Evolutionary conservation across 2,113 vertebrate genomes (phyloP).

Genomic region (Tapirus terrestris): DNA sequence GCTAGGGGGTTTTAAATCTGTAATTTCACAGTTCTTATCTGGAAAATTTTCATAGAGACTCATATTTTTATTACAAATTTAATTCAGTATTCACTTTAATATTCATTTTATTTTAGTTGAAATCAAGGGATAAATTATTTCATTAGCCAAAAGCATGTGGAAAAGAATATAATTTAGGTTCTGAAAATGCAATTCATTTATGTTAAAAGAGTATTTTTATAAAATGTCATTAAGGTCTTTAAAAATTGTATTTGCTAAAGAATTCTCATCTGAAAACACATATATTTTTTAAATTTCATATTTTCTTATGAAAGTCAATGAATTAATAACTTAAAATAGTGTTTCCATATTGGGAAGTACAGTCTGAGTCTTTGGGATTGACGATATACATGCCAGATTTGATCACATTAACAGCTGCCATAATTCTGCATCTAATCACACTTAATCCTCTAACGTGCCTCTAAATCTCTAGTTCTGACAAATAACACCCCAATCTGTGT

Average conservation of each 20-base stretch:
- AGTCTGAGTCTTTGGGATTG: background rate
- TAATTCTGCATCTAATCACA: background rate
- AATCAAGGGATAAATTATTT: constrained; percentile 61
- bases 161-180: constrained; percentile 22
- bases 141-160: constrained; percentile 40
- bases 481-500: background rate
- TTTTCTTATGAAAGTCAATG: constrained; percentile 45
- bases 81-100: constrained; percentile 44
- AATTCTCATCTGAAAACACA: constrained; percentile 7
- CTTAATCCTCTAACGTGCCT: background rate
- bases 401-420: background rate
- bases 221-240: background rate
- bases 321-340: constrained; percentile 24
- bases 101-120: constrained; percentile 59
- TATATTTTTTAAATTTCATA: background rate
- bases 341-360: background rate
- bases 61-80: constrained; percentile 21
- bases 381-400: background rate
- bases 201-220: constrained; percentile 26
- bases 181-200: constrained; percentile 48
- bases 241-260: constrained; percentile 45
- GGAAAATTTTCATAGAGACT: background rate
- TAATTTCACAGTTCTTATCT: constrained; percentile 13
- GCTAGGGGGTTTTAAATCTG: background rate
- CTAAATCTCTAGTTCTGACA: background rate